These are phyloP conservation scores for Perodicticus potto DNA, from an alignment of 2,797 vertebrate species.

Conservation along the genomic window DNA sequence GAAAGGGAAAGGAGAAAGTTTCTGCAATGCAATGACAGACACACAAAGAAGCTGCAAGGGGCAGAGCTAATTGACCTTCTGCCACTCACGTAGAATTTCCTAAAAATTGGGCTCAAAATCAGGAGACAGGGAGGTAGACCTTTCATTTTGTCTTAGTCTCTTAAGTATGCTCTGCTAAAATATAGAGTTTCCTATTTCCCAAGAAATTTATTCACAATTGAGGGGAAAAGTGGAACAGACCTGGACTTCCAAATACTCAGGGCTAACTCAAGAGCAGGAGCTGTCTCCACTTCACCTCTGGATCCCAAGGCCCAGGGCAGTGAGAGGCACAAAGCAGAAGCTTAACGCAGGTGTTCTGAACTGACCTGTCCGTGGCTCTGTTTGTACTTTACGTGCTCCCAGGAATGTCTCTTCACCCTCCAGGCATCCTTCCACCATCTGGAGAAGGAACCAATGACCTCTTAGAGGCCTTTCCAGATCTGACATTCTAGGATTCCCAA, in stretches of 20 bases:
- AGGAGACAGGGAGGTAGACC: neutral
- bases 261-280: neutral
- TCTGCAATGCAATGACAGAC: slow-evolving; percentile 10
- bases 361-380: neutral
- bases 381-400: neutral
- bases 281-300: neutral
- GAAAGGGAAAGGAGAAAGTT: slow-evolving; percentile 68
- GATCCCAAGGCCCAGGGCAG: neutral
- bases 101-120: neutral
- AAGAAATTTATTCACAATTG: neutral
- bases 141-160: neutral
- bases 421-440: neutral
- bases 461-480: neutral
- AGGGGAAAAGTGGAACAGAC: neutral
- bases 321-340: neutral
- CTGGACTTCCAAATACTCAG: neutral
- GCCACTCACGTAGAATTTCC: neutral
- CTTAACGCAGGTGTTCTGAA: neutral
- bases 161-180: neutral
- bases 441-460: neutral
- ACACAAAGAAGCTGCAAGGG: slow-evolving; percentile 29
- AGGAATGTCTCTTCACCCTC: neutral
- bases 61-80: neutral
- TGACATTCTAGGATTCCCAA: slow-evolving; percentile 40
- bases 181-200: neutral